Conservation (phyloP, 2,888 invertebrate species). For the Eudasyphora cyanicolor region DNA sequence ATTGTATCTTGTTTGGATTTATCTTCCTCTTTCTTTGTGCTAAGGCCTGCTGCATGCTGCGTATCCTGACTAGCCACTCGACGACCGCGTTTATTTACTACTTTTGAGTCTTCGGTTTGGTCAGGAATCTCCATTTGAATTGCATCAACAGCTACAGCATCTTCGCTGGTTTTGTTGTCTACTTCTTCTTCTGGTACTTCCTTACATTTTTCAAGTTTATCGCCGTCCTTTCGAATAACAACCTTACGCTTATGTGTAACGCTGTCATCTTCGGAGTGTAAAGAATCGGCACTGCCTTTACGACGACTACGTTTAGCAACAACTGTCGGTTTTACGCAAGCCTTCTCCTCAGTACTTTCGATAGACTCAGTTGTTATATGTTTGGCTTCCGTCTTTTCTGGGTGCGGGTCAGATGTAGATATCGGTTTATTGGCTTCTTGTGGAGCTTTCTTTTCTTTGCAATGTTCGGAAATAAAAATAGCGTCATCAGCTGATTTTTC, state of each 20-base stretch:
- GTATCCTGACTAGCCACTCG: too few relatives aligned
- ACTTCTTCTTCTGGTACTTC: not conserved
- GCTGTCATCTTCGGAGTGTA: not conserved
- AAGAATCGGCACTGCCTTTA: not conserved
- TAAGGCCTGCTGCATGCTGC: too few relatives aligned
- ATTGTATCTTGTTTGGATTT: too few relatives aligned
- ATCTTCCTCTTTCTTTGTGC: too few relatives aligned
- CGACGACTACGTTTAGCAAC: not conserved
- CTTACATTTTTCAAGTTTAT: not conserved
- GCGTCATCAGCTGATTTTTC: not conserved
- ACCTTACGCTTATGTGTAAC: not conserved
- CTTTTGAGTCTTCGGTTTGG: too few relatives aligned
- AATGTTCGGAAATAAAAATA: not conserved
- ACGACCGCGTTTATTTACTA: too few relatives aligned
- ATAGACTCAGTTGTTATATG: not conserved
- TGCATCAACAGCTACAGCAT: too few relatives aligned
- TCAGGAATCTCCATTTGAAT: too few relatives aligned
- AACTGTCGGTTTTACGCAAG: not conserved
- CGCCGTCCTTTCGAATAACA: not conserved
- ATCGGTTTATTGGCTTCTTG: not conserved
- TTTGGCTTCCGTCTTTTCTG: not conserved
- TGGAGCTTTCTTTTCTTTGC: not conserved
- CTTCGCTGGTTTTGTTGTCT: too few relatives aligned
- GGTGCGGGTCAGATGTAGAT: not conserved
- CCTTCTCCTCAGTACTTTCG: not conserved